phyloP scores from a whole-genome alignment of 1,140 invertebrate species.

The Teleogryllus occipitalis region DNA sequence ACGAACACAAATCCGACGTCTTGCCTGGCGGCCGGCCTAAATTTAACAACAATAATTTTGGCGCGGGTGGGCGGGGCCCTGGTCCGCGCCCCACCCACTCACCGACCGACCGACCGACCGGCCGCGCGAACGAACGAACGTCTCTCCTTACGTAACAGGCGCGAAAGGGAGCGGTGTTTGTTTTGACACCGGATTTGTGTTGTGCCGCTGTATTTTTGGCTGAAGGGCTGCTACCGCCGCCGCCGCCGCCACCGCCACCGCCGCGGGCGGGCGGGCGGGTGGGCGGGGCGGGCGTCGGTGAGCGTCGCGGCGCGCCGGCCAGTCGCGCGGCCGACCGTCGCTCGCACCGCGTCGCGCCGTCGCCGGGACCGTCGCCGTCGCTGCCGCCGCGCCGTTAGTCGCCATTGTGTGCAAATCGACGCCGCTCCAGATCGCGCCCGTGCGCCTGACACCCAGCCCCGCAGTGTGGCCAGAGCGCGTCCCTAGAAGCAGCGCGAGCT shows the following conservation, averaged over 20 bases:
- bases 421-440: no score
- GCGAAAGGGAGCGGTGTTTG: not conserved
- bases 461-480: no score
- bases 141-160: not conserved
- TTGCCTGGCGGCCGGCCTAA: not conserved
- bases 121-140: no score
- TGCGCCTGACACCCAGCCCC: no score
- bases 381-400: not conserved
- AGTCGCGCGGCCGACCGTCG: not conserved
- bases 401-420: not conserved
- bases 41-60: not conserved
- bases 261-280: no score
- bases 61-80: no score
- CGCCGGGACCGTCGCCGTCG: no score
- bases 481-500: no score
- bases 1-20: no score
- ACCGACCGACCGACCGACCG: no score
- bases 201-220: not conserved
- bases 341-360: not conserved
- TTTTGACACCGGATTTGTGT: conserved; percentile 1
- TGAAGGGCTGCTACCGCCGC: not conserved
- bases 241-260: no score
- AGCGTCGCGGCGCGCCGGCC: not conserved
- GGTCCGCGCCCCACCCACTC: no score
- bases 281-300: not conserved